These are phyloP conservation scores for Anoplius nigerrimus DNA, from an alignment of 2,888 invertebrate species.

Conservation along the genomic window DNA sequence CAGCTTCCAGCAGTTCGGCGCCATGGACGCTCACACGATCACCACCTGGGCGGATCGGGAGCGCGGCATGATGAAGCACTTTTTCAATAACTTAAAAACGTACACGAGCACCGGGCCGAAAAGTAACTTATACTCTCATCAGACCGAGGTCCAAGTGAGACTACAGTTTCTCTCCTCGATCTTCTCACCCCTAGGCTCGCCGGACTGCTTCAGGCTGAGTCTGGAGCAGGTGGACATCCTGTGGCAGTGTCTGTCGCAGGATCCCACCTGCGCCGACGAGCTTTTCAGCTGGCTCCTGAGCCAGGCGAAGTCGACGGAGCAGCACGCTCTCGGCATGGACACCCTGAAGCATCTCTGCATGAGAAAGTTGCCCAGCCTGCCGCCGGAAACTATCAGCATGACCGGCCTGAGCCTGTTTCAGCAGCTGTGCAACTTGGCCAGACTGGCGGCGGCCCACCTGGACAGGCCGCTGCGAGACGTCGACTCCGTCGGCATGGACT, in stretches of 20 bases:
- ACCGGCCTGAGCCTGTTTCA: constrained; percentile 93
- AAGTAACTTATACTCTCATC: constrained; percentile 81
- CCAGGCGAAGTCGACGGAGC: constrained; percentile 93
- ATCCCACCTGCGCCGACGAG: constrained; percentile 91
- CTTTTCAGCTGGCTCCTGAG: constrained; percentile 94
- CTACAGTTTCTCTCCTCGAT: constrained; percentile 94
- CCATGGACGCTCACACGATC: constrained; percentile 88
- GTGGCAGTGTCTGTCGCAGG: constrained; percentile 93
- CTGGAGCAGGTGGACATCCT: constrained; percentile 93
- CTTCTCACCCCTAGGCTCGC: constrained; percentile 92
- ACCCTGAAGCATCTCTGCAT: constrained; percentile 91
- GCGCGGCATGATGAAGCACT: constrained; percentile 94
- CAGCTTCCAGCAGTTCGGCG: constrained; percentile 92
- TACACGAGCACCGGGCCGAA: constrained; percentile 77
- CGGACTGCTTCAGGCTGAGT: constrained; percentile 89
- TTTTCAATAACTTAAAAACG: constrained; percentile 90
- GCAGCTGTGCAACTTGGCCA: constrained; percentile 91
- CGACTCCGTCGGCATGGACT: constrained; percentile 90
- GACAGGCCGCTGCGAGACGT: constrained; percentile 74
- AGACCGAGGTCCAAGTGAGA: constrained; percentile 93
- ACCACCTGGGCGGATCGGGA: constrained; percentile 96
- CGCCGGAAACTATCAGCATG: constrained; percentile 93
- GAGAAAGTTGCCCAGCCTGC: constrained; percentile 90
- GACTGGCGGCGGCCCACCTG: constrained; percentile 84
- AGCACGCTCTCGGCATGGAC: constrained; percentile 92